These are phyloP conservation scores for Paralinhomoeus sp. DNA, from an alignment of 2,888 invertebrate species.

Conservation along the genomic window DNA sequence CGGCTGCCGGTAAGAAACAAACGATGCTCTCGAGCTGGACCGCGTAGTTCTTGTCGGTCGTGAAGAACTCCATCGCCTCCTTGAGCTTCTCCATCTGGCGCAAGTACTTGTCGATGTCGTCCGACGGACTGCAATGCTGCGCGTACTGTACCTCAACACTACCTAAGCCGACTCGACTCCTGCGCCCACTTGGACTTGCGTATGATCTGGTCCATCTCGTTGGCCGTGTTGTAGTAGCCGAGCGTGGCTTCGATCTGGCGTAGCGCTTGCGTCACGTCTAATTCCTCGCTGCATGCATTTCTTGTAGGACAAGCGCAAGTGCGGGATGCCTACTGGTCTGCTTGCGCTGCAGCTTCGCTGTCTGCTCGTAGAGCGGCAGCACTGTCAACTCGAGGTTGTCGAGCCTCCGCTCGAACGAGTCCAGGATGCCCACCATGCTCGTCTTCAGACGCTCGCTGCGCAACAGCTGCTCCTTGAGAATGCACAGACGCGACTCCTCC, in stretches of 20 bases:
- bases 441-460: conserved; percentile 58
- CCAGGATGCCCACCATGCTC: conserved; percentile 63
- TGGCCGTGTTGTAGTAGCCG: conserved; percentile 76
- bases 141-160: no score
- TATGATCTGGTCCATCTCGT: conserved; percentile 63
- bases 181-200: conserved; percentile 2
- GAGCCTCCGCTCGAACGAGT: conserved; percentile 67
- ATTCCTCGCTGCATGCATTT: neutral
- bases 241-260: conserved; percentile 73
- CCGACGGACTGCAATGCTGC: conserved; percentile 28
- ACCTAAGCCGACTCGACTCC: no score
- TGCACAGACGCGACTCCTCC: conserved; percentile 13
- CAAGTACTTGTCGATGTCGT: conserved; percentile 34
- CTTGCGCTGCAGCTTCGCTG: conserved; percentile 64
- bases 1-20: conserved; percentile 26
- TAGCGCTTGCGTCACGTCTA: conserved; percentile 77
- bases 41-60: no score
- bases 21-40: conserved; percentile 79
- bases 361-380: conserved; percentile 77
- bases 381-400: conserved; percentile 74
- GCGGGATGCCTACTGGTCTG: conserved; percentile 49
- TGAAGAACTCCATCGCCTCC: conserved; percentile 68
- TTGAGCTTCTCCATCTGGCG: conserved; percentile 60
- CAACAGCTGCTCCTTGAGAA: conserved; percentile 42
- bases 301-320: neutral